Base-by-base conservation (phyloP, 2,113 vertebrate genomes). In the Cariama cristata region DNA sequence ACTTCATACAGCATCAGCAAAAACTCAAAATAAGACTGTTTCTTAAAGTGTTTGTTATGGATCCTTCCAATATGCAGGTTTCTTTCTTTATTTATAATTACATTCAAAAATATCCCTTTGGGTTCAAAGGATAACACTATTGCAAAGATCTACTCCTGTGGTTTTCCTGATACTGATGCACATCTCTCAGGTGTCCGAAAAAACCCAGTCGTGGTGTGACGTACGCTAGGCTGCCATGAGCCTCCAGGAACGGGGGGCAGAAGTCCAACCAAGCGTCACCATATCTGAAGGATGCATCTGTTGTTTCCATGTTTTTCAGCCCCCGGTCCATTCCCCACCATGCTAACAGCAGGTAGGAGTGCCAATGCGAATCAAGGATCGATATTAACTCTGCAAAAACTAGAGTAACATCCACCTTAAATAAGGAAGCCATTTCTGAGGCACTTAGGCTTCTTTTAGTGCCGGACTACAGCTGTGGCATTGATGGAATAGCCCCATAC, bases 161-260 rank as follows among this genome's bases (percentile, higher is more conserved):
- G 21, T 49, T 79, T 86, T 81, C 26, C 35, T 53, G 40, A 12
- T 63, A 50, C 8, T 42, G 45, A 50, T 15, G 56, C 8, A 21
- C 8, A 6, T 19, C 63, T 60, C 59, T 58, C 33, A 49, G 42
- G 22, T 3, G 32, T 15, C 32, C 6, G 45, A 72, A 88, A 79
- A 79, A 71, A 60, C 0, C 11, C 12, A 13, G 0, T 40, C 52
- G n/a, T 11, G 3, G 24, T 33, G 26, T 58, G 53, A 88, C 94
- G 13, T 7, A 56, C 2, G 0, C 52, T 30, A 49, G 28, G 62
- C 40, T 79, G 40, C 40, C 10, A 10, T 18, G 2, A 83, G 9
- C 35, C 35, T 59, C 42, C 45, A 50, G 38, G 30, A 87, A 19
- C 1, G 1, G 3, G 12, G 12, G 2, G 3, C 3, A 33, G 35